Evolutionary conservation across 2,888 invertebrate genomes (phyloP).

Genomic region (Branchipolynoe longqiensis): DNA sequence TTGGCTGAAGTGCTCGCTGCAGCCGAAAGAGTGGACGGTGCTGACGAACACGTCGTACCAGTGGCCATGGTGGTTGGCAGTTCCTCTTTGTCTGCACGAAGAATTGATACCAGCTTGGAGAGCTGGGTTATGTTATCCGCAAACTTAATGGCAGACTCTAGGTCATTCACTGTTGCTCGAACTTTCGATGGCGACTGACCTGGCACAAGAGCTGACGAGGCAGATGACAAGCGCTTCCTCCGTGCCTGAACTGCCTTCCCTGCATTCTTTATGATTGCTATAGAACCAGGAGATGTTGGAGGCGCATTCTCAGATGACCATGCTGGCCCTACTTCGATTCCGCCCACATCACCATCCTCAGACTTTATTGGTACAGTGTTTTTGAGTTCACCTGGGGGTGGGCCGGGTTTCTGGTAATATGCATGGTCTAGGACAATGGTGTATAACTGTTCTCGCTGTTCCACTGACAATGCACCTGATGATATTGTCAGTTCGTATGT

Average conservation of each 20-base stretch:
- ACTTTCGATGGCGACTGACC: constrained; percentile 44
- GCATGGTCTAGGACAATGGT: constrained; percentile 24
- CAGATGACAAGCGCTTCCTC: background rate
- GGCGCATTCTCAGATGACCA: background rate
- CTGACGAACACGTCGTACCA: background rate
- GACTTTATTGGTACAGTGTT: background rate
- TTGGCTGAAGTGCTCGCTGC: too few species aligned
- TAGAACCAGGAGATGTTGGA: background rate
- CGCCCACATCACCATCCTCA: background rate
- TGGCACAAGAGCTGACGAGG: background rate
- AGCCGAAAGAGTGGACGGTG: background rate
- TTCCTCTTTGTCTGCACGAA: constrained; percentile 32
- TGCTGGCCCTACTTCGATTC: background rate
- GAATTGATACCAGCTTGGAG: constrained; percentile 32
- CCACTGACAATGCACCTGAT: background rate
- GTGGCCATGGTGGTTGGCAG: background rate
- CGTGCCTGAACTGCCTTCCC: background rate
- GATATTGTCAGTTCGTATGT: background rate
- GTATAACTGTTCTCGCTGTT: background rate
- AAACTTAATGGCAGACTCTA: constrained; percentile 50
- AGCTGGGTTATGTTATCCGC: constrained; percentile 41
- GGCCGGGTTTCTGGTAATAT: constrained; percentile 24
- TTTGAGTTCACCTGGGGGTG: background rate
- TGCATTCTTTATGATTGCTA: background rate
- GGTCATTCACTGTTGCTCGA: constrained; percentile 41